Conservation (phyloP, 2,888 invertebrate species). For the Anagyrus pseudococci region DNA sequence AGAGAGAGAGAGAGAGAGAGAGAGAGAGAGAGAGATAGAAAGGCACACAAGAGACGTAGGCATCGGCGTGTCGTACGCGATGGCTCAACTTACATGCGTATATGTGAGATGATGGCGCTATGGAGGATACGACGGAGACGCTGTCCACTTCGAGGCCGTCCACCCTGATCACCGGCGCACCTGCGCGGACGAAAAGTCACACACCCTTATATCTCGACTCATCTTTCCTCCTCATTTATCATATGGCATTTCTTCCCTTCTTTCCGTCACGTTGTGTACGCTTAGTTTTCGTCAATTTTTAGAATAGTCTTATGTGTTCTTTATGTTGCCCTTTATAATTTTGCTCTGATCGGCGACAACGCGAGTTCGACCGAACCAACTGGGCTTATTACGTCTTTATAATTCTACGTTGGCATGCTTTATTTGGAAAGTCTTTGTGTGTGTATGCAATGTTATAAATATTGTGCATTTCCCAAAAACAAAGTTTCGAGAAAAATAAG, state of each 20-base stretch:
- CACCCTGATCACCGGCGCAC: conserved; percentile 61
- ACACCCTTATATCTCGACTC: no score
- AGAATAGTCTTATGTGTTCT: conserved; percentile 9
- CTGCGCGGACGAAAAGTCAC: conserved; percentile 51
- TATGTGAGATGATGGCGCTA: conserved; percentile 70
- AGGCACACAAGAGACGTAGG: conserved; percentile 26
- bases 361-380: conserved; percentile 4
- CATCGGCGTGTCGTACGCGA: no score
- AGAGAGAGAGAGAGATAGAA: conserved; percentile 1
- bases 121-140: conserved; percentile 74
- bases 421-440: neutral
- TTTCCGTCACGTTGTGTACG: neutral
- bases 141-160: conserved; percentile 74
- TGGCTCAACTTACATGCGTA: conserved; percentile 57
- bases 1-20: neutral
- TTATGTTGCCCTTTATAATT: conserved; percentile 3
- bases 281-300: neutral
- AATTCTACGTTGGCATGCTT: conserved; percentile 13
- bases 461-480: no score
- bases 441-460: neutral
- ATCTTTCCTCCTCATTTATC: no score
- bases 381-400: neutral
- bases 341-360: conserved; percentile 3
- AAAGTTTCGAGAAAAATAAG: no score
- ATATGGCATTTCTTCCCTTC: neutral